Conservation (phyloP, 2,888 invertebrate genomes). For the Drosophila helvetica region DNA sequence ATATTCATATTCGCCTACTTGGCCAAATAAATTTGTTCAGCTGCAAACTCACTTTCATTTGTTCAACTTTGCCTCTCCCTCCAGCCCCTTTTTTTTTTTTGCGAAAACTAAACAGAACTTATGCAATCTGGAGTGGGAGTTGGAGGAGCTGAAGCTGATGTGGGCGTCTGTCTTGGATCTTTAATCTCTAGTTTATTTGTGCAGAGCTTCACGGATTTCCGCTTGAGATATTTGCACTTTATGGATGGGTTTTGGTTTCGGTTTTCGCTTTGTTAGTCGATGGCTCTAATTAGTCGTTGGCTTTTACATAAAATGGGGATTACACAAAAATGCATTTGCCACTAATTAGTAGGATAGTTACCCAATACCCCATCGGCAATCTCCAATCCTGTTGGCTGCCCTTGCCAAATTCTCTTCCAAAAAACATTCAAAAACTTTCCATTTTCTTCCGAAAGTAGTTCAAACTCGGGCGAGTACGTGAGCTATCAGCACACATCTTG, state of each 20-base stretch:
- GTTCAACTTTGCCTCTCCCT: conserved; percentile 37
- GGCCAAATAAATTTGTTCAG: conserved; percentile 56
- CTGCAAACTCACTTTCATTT: conserved; percentile 66
- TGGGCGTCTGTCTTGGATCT: conserved; percentile 5
- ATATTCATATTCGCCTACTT: conserved; percentile 38
- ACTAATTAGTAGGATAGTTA: conserved; percentile 42
- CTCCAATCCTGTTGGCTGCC: conserved; percentile 1
- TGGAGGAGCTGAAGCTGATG: conserved; percentile 7
- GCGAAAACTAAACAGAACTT: conserved; percentile 54
- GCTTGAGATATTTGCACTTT: conserved; percentile 73
- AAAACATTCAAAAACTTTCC: conserved; percentile 52
- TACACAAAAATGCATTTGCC: conserved; percentile 34
- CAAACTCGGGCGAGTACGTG: conserved; percentile 41
- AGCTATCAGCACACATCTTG: conserved; percentile 51
- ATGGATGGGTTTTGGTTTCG: conserved; percentile 29
- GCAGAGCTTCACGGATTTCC: conserved; percentile 74
- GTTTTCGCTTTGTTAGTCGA: conserved; percentile 25
- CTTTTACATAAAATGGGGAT: conserved; percentile 54
- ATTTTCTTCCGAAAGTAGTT: conserved; percentile 33
- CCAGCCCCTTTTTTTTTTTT: conserved; percentile 15
- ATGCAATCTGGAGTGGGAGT: conserved; percentile 52
- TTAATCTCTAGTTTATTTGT: conserved; percentile 54
- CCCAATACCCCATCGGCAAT: conserved; percentile 5
- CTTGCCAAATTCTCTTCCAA: not conserved
- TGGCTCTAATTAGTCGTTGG: conserved; percentile 61